phyloP scores from a whole-genome alignment of 2,797 vertebrate genomes.

The Heteromormyrus szaboi region DNA sequence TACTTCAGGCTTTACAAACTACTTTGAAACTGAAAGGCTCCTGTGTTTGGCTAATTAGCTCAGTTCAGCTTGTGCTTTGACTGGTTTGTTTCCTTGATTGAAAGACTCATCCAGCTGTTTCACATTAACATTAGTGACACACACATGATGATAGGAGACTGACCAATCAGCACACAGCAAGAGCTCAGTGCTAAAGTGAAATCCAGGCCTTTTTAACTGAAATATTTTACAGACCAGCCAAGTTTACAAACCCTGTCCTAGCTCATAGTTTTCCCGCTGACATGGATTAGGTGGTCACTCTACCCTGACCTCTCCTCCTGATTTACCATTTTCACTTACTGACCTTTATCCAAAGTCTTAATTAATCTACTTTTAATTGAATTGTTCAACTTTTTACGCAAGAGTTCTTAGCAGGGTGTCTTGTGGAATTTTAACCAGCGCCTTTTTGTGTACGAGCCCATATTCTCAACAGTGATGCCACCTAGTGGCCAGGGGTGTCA shows the following conservation, averaged over 20 bases:
- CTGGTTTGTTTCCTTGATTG: not conserved
- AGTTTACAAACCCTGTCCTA: not conserved
- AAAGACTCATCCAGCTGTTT: not conserved
- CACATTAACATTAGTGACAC: not conserved
- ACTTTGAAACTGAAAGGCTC: not conserved
- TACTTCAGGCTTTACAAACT: not conserved
- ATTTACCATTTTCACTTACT: not conserved
- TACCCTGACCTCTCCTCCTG: not conserved
- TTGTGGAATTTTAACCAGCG: not conserved
- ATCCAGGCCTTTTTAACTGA: not conserved
- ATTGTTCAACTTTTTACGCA: not conserved
- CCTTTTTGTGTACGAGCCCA: not conserved
- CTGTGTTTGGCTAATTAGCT: not conserved
- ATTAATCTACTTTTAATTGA: not conserved
- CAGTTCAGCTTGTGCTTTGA: not conserved
- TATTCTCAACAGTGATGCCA: not conserved
- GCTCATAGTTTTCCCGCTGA: not conserved
- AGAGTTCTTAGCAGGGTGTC: not conserved
- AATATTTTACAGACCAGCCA: not conserved
- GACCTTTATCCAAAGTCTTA: not conserved
- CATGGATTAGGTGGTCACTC: not conserved
- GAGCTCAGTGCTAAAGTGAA: not conserved
- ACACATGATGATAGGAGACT: not conserved
- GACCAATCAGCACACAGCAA: not conserved
- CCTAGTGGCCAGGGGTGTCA: not conserved